These are phyloP conservation scores for Microplitis mediator DNA, from an alignment of 1,140 invertebrate genomes.

Conservation along the genomic window DNA sequence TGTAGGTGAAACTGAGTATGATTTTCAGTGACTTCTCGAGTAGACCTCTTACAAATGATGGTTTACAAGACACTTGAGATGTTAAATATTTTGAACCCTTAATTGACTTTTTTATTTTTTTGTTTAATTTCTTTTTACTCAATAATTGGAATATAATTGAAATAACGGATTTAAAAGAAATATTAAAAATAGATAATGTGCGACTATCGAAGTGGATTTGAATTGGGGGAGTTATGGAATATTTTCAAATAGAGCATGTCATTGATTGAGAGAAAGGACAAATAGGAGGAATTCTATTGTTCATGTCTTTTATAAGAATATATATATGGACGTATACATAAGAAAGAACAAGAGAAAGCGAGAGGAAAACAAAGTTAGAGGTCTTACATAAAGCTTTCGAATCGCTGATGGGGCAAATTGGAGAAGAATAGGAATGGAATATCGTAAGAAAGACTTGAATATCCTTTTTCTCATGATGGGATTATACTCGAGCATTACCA, in stretches of 20 bases:
- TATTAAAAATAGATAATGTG: too few species aligned
- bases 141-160: too few species aligned
- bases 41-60: too few species aligned
- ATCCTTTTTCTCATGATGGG: background rate
- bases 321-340: background rate
- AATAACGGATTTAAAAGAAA: too few species aligned
- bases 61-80: too few species aligned
- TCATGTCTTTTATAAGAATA: too few species aligned
- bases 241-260: background rate
- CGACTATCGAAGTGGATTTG: too few species aligned
- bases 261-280: background rate
- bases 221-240: background rate
- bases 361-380: background rate
- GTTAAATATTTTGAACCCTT: background rate
- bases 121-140: too few species aligned
- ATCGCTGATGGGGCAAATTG: background rate
- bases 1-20: too few species aligned
- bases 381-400: conserved; percentile 9
- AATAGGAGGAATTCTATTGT: background rate
- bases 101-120: too few species aligned
- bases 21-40: too few species aligned
- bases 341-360: background rate
- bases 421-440: background rate
- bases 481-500: background rate
- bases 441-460: background rate